These are phyloP conservation scores for Hydropsyche tenuis DNA, from an alignment of 1,140 invertebrate species.

Conservation along the genomic window DNA sequence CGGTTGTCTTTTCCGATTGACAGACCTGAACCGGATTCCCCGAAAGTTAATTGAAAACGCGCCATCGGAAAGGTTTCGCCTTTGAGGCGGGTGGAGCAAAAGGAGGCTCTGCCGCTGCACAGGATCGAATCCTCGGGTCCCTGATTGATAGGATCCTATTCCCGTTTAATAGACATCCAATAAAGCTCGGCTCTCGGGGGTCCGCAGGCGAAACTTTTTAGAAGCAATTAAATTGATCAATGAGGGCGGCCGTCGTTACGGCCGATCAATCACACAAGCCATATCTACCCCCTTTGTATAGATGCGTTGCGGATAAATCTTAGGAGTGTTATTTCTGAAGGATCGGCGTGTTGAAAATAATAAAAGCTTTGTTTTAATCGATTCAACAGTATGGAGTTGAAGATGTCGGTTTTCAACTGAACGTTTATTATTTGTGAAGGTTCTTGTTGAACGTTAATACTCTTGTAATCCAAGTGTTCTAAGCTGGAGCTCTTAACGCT, in stretches of 20 bases:
- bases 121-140: not conserved
- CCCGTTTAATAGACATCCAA: constrained; percentile 42
- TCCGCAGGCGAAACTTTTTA: constrained; percentile 38
- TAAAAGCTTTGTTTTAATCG: too few relatives aligned
- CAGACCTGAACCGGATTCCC: not conserved
- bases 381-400: too few relatives aligned
- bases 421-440: too few relatives aligned
- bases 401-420: too few relatives aligned
- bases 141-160: constrained; percentile 42
- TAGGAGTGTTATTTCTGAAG: too few relatives aligned
- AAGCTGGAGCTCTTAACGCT: too few relatives aligned
- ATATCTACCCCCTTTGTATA: too few relatives aligned
- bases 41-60: constrained; percentile 21
- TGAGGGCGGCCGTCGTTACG: constrained; percentile 22
- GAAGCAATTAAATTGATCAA: constrained; percentile 47
- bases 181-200: constrained; percentile 35
- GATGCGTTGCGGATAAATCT: too few relatives aligned
- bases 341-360: too few relatives aligned
- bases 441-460: too few relatives aligned
- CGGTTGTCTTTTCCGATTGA: too few relatives aligned
- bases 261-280: constrained; percentile 41
- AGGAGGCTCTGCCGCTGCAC: not conserved
- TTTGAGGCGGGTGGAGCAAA: not conserved
- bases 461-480: too few relatives aligned
- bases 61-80: not conserved